These are phyloP conservation scores for Gasteruption jaculator DNA, from an alignment of 2,888 invertebrate species.

Conservation along the genomic window DNA sequence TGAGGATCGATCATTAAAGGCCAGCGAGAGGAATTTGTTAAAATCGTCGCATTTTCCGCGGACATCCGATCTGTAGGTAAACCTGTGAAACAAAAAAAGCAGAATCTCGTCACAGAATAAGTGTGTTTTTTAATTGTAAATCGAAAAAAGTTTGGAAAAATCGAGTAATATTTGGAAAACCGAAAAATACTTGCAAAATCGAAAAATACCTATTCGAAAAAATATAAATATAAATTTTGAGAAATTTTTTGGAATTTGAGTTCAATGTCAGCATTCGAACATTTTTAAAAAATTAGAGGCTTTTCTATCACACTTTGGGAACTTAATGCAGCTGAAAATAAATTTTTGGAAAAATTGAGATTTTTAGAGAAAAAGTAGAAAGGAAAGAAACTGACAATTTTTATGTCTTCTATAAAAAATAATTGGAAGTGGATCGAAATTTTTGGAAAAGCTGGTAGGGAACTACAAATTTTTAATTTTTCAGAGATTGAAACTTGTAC, in stretches of 20 bases:
- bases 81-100: constrained; percentile 40
- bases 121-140: not conserved
- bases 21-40: constrained; percentile 86
- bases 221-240: not conserved
- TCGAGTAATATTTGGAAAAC: not conserved
- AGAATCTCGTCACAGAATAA: too few species aligned
- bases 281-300: too few species aligned
- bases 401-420: not conserved
- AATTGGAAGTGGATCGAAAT: too few species aligned
- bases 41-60: constrained; percentile 88
- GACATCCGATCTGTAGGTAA: constrained; percentile 92
- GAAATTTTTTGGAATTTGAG: too few species aligned
- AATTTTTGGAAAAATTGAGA: not conserved
- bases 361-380: not conserved
- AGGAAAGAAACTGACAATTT: not conserved
- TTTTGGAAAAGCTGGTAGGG: too few species aligned
- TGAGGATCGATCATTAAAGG: constrained; percentile 95
- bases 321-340: too few species aligned
- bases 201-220: too few species aligned
- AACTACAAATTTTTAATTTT: too few species aligned
- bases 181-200: too few species aligned
- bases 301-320: too few species aligned
- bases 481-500: not conserved
- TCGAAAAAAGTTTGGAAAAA: not conserved
- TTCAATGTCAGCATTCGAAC: too few species aligned